Evolutionary conservation across 2,888 invertebrate species (phyloP), one percentile per base, ranked within the genome.

Genomic region (Temnothorax unifasciatus): DNA sequence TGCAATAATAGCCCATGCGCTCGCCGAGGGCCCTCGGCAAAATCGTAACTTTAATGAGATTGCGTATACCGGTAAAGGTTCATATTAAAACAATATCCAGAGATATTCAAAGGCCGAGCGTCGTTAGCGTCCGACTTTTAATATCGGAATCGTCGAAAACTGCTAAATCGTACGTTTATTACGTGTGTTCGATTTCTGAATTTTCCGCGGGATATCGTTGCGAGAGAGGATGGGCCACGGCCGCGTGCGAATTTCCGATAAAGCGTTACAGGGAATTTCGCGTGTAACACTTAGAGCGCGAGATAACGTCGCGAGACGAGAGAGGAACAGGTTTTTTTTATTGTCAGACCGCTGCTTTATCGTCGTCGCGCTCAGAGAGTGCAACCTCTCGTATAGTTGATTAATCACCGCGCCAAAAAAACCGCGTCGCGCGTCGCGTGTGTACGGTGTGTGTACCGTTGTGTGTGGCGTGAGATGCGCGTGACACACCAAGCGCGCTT

Each of bases 1-100:
- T 34, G 21, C 25, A 47, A 59, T 81, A 81, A 59, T 81, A 74
- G 1, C 34, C 2, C 13, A n/a, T 25, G 34, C 21, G 59, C 47
- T 81, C 34, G 38, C 73, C 9, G 47, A 47, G 47, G 13, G 79
- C 52, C 21, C 29, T 71, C 77, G 41, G 54, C 59, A 25, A 47
- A 47, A 73, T 79, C 74, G 34, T 73, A 73, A 81, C 47, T 74
- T 79, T 74, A 81, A 59, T 74, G 79, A 69, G 71, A 77, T 69
- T 77, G 41, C 41, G 15, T 59, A 47, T 59, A 47, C 1, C 74
- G 34, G 15, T 15, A 21, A 47, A 73, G 21, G 34, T 69, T 59
- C 34, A 59, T 47, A 47, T 59, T 21, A 18, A 47, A 81, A 54
- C 59, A 59, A 59, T 74, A 73, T 74, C 29, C 69, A 41, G 38